phyloP scores from a whole-genome alignment of 2,113 vertebrate genomes.

The Notarius lentiginosus region DNA sequence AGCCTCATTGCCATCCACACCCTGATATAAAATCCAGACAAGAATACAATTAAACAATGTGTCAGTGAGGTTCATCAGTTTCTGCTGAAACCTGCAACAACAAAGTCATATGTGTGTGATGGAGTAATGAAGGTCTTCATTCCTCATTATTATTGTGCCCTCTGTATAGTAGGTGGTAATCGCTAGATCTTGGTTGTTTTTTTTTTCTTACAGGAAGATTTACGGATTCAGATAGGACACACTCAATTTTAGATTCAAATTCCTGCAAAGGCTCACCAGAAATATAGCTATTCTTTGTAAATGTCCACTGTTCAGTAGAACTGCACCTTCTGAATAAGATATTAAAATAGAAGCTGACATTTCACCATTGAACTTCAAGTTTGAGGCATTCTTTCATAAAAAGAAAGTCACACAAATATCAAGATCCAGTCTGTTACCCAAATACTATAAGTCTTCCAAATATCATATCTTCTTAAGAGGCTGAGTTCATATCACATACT shows the following conservation, averaged over 20 bases:
- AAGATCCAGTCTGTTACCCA: background rate
- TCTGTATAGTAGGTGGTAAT: background rate
- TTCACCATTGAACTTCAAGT: background rate
- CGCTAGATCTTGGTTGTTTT: background rate
- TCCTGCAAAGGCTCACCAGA: background rate
- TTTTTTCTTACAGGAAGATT: background rate
- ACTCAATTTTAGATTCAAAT: background rate
- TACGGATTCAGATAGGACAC: background rate
- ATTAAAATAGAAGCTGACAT: background rate
- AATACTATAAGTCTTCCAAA: background rate
- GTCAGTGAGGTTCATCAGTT: background rate
- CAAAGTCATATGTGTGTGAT: background rate
- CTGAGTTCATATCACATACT: background rate
- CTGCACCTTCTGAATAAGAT: background rate
- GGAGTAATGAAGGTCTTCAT: background rate
- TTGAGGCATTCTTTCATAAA: background rate
- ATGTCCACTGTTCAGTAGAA: background rate
- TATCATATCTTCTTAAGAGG: background rate
- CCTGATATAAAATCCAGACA: conserved; percentile 18
- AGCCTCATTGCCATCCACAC: background rate
- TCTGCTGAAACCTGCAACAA: conserved; percentile 7
- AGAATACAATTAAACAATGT: conserved; percentile 12
- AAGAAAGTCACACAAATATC: background rate
- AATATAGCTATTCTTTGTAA: background rate
- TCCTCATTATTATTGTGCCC: background rate